phyloP scores from a whole-genome alignment of 1,140 invertebrate species.

The Babylonia areolata region DNA sequence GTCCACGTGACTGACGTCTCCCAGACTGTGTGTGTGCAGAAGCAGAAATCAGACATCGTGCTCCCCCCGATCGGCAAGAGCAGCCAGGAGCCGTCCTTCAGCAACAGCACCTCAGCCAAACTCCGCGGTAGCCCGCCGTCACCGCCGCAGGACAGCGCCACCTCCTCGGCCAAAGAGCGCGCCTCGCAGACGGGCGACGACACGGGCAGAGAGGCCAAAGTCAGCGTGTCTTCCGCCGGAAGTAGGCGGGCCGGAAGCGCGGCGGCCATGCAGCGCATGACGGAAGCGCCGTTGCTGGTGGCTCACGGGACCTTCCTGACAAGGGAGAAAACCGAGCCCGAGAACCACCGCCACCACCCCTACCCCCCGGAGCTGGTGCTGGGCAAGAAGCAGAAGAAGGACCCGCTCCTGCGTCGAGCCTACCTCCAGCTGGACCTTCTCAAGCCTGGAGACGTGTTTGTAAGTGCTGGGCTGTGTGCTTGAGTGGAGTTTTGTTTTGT shows the following conservation, averaged over 20 bases:
- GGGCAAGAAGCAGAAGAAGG: conserved; percentile 50
- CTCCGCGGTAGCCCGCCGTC: background rate
- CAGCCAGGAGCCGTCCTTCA: conserved; percentile 24
- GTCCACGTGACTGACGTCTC: too few species aligned
- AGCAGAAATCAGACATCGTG: background rate
- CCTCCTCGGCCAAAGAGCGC: conserved; percentile 10
- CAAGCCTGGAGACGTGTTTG: conserved; percentile 69
- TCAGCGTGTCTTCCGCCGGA: conserved; percentile 27
- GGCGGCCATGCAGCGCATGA: conserved; percentile 38
- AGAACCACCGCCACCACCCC: background rate
- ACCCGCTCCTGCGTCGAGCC: conserved; percentile 51
- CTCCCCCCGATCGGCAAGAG: conserved; percentile 32
- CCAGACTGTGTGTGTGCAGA: background rate
- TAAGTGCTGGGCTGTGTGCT: conserved; percentile 50
- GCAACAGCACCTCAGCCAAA: background rate
- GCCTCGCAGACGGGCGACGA: conserved; percentile 3
- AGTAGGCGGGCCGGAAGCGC: conserved; percentile 39
- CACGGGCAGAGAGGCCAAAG: conserved; percentile 11
- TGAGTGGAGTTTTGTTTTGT: background rate
- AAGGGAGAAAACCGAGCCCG: conserved; percentile 62
- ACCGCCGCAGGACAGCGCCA: background rate
- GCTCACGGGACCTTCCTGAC: conserved; percentile 67
- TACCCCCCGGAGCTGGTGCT: conserved; percentile 18
- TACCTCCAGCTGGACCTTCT: conserved; percentile 66
- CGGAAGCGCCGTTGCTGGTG: conserved; percentile 44